phyloP scores from a whole-genome alignment of 1,140 invertebrate species.

The Cotesia glomerata region DNA sequence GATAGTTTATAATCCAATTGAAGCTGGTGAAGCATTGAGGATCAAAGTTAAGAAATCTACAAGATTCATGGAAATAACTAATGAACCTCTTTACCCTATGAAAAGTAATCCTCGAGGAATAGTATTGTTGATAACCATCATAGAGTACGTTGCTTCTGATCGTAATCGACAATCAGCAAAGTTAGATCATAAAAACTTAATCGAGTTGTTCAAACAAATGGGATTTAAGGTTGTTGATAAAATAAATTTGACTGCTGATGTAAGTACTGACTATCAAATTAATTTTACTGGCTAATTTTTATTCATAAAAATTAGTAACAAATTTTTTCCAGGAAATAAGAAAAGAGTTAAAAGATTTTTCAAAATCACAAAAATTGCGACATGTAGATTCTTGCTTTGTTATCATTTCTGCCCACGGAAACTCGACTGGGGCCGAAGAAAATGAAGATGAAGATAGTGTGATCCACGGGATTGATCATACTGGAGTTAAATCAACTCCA shows the following conservation, averaged over 20 bases:
- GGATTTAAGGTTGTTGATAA: conserved; percentile 62
- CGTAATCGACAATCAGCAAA: conserved; percentile 58
- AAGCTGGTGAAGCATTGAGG: conserved; percentile 34
- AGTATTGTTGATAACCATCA: conserved; percentile 64
- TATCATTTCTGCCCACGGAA: conserved; percentile 68
- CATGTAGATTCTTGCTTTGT: conserved; percentile 66
- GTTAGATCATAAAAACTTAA: conserved; percentile 62
- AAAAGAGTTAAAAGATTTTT: conserved; percentile 48
- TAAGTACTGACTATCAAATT: conserved; percentile 32
- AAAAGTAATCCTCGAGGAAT: conserved; percentile 64
- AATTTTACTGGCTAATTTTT: no score
- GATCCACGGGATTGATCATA: conserved; percentile 39
- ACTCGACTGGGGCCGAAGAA: conserved; percentile 29
- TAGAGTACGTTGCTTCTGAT: conserved; percentile 52
- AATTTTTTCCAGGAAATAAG: conserved; percentile 54
- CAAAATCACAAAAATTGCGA: conserved; percentile 46
- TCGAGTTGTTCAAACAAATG: conserved; percentile 62
- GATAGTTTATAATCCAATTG: conserved; percentile 39
- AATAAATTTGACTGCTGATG: conserved; percentile 56
- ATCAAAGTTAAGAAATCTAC: conserved; percentile 52
- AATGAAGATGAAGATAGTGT: conserved; percentile 50
- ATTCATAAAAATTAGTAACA: background rate
- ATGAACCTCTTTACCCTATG: conserved; percentile 58
- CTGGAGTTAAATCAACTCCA: background rate
- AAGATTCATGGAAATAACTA: conserved; percentile 44